phyloP scores from a whole-genome alignment of 2,797 vertebrate species.

The Bufotes viridis region DNA sequence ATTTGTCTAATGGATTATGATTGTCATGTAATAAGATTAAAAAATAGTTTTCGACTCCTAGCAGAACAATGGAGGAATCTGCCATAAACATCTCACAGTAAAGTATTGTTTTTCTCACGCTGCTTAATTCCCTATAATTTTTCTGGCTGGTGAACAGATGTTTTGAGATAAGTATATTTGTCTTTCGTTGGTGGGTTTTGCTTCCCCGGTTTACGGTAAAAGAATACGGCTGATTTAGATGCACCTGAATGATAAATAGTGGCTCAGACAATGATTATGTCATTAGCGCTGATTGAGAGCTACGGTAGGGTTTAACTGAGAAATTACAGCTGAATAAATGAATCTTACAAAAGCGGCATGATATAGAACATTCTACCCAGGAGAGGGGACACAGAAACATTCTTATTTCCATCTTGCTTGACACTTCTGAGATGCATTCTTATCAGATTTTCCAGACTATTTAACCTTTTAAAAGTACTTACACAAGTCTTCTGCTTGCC shows the following conservation, averaged over 20 bases:
- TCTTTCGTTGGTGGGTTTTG: not conserved
- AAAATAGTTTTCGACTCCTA: slow-evolving; percentile 35
- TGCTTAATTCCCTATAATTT: slow-evolving; percentile 36
- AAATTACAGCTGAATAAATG: not conserved
- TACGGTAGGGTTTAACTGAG: not conserved
- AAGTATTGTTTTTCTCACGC: slow-evolving; percentile 44
- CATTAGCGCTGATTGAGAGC: not conserved
- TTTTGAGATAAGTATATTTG: not conserved
- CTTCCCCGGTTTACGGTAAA: not conserved
- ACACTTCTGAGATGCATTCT: not conserved
- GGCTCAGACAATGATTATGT: not conserved
- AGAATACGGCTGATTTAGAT: not conserved
- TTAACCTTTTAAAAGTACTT: not conserved
- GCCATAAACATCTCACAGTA: slow-evolving; percentile 26
- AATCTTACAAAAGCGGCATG: not conserved
- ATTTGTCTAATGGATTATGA: slow-evolving; percentile 46
- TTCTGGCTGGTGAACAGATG: slow-evolving; percentile 2
- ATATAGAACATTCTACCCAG: not conserved
- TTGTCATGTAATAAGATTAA: slow-evolving; percentile 45
- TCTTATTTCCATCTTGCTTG: not conserved
- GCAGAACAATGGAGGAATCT: slow-evolving; percentile 24
- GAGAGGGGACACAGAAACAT: not conserved
- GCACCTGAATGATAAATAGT: not conserved
- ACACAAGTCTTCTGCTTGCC: not conserved
- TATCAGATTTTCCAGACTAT: not conserved